Evolutionary conservation across 2,113 vertebrate species (phyloP), one percentile per base, ranked within the genome.

Genomic region (Sphyrna mokarran): DNA sequence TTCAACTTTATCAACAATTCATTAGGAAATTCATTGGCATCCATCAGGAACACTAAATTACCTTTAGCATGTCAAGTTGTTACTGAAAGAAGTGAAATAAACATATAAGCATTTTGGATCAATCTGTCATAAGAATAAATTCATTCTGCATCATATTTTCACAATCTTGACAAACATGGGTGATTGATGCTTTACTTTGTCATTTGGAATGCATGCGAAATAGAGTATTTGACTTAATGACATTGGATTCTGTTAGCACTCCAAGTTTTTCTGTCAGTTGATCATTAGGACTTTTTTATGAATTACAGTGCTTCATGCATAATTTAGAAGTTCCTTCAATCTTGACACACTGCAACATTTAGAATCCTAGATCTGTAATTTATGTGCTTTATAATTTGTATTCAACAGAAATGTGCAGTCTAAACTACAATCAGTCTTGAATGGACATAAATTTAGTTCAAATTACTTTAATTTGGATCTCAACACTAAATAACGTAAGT

Each of bases 291-390:
- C 11, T 43, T 66, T 91, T 91, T 93, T 93, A 66, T 93, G 89
- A 93, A 93, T 93, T 93, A 93, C 61, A 3, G 89, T 93, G 89
- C 61, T 93, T 93, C 89, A 93, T 66, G 89, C 89, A 93, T 93
- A 93, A 93, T 93, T 93, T 93, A 68, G 33, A 93, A n/a, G 89
- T 93, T 93, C 89, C 61, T 93, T 93, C 89, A 93, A 93, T 66
- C 89, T 93, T 93, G 33, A 93, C 61, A 93, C 37, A 2, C 33
- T 68, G n/a, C 61, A 66, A 93, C n/a, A 68, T 93, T 93, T 93
- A 66, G n/a, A 66, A 66, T 68, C 33, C 8, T 61, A 66, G 61
- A 68, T 66, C 33, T 37, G 16, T 33, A 93, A 93, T 93, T 93
- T 93, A 93, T 93, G 61, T 66, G 61, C 61, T 16, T 66, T 61